phyloP scores from a whole-genome alignment of 1,140 invertebrate genomes.

The Cherax quadricarinatus region DNA sequence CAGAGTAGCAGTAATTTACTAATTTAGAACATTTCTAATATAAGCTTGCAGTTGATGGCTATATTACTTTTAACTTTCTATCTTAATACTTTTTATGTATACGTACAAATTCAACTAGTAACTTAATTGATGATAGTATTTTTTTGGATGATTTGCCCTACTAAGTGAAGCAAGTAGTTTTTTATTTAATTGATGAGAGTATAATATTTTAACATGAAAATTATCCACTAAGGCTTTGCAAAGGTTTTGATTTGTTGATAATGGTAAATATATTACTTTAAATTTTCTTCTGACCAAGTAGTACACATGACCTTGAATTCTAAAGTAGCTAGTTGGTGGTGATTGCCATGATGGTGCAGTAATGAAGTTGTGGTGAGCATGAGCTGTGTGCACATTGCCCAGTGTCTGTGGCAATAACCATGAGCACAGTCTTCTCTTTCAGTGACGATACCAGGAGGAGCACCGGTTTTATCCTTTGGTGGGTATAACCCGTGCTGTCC shows the following conservation, averaged over 20 bases:
- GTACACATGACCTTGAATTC: conserved; percentile 29
- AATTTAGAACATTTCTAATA: background rate
- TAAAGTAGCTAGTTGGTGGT: background rate
- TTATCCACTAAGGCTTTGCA: background rate
- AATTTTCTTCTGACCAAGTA: background rate
- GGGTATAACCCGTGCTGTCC: conserved; percentile 52
- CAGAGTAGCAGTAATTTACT: background rate
- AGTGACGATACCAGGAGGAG: conserved; percentile 64
- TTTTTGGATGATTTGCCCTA: background rate
- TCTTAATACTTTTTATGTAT: background rate
- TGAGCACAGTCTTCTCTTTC: conserved; percentile 64
- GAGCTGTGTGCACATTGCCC: conserved; percentile 50
- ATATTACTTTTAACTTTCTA: background rate
- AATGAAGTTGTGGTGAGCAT: conserved; percentile 24
- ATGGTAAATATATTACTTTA: background rate
- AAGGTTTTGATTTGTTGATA: background rate
- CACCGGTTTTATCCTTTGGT: conserved; percentile 67
- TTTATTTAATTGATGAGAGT: background rate
- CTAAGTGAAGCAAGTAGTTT: background rate
- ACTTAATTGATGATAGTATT: background rate
- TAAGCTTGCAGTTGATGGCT: background rate
- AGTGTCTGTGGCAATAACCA: conserved; percentile 50
- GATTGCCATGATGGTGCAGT: background rate
- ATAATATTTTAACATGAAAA: background rate
- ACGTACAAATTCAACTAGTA: background rate